phyloP scores from a whole-genome alignment of 1,140 invertebrate species.

The Grapholita molesta region DNA sequence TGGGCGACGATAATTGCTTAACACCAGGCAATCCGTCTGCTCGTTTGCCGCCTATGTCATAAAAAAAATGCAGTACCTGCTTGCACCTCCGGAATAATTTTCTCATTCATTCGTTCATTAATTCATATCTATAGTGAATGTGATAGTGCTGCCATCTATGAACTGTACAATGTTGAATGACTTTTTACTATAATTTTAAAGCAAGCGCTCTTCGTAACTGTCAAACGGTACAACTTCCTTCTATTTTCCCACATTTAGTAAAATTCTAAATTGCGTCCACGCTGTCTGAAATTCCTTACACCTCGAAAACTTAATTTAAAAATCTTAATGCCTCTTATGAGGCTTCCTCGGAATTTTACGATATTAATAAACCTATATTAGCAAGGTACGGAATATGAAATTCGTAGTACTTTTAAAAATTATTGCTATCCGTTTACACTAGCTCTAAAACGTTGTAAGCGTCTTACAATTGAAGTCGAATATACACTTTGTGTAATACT shows the following conservation, averaged over 20 bases:
- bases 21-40: too few species aligned
- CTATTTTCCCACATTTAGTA: not conserved
- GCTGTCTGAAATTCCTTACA: slow-evolving; percentile 30
- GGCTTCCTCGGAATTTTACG: slow-evolving; percentile 22
- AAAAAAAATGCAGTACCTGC: too few species aligned
- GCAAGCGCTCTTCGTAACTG: not conserved
- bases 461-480: not conserved
- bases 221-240: not conserved
- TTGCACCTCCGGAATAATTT: too few species aligned
- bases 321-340: slow-evolving; percentile 39
- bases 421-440: not conserved
- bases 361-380: slow-evolving; percentile 52
- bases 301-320: slow-evolving; percentile 40
- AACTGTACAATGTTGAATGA: too few species aligned
- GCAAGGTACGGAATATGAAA: slow-evolving; percentile 42
- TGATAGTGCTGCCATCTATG: too few species aligned
- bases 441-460: not conserved
- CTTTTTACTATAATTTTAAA: too few species aligned
- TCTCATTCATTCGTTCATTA: too few species aligned
- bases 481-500: too few species aligned
- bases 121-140: too few species aligned
- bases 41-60: too few species aligned
- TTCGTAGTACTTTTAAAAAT: slow-evolving; percentile 5
- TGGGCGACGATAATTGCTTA: too few species aligned
- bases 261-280: slow-evolving; percentile 24